These are phyloP conservation scores for Ophioninae sp. DNA, from an alignment of 2,888 invertebrate genomes.

Conservation along the genomic window DNA sequence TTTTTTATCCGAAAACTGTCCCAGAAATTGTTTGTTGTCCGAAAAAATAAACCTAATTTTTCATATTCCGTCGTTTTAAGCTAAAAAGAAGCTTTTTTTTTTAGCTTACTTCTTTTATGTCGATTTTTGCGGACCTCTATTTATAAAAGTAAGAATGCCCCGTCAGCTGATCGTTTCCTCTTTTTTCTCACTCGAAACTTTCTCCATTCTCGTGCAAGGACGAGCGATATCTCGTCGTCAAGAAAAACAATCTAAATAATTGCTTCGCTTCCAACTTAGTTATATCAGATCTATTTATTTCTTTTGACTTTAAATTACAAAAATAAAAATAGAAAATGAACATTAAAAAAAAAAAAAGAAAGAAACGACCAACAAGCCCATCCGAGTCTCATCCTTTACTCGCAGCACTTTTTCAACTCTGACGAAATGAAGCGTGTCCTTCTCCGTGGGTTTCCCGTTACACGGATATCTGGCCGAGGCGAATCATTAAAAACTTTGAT, in stretches of 20 bases:
- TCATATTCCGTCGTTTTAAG: too few species aligned
- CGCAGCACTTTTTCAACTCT: neutral
- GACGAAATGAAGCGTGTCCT: neutral
- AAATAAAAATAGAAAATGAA: neutral
- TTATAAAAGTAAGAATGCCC: neutral
- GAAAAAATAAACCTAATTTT: too few species aligned
- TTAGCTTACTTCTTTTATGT: neutral
- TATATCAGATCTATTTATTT: neutral
- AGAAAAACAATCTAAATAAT: neutral
- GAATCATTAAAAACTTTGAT: neutral
- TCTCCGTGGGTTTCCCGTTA: neutral
- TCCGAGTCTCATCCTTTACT: neutral
- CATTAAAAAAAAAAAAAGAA: neutral
- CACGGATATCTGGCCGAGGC: neutral
- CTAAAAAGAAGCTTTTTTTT: too few species aligned
- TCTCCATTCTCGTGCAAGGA: neutral
- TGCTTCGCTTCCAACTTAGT: neutral
- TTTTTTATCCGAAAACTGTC: too few species aligned
- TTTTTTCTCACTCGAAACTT: neutral
- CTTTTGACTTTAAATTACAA: neutral
- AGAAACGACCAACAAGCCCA: neutral
- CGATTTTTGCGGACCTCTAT: neutral
- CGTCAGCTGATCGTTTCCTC: neutral
- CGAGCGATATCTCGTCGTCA: neutral
- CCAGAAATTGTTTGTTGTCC: too few species aligned